Percentiles rank a stretch among this genome's conserved stretches.
These are phyloP conservation scores for Telenomus remus DNA, from an alignment of 1,140 invertebrate species.

Conservation along the genomic window DNA sequence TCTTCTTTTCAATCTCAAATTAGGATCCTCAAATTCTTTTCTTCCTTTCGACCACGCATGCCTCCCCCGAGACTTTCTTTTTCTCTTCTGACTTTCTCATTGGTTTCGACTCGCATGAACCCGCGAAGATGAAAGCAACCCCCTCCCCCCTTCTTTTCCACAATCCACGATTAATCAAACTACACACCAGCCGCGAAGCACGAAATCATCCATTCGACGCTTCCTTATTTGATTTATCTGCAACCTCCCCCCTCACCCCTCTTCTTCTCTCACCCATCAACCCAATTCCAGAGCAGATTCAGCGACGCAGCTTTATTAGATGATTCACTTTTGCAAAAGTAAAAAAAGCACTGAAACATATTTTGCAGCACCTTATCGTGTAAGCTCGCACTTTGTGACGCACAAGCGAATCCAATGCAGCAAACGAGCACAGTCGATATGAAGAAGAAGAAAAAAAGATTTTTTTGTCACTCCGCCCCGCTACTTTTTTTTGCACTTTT, in stretches of 20 bases:
- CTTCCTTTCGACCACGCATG: too few relatives aligned
- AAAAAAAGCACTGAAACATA: slow-evolving; percentile 54
- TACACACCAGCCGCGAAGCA: slow-evolving; percentile 3
- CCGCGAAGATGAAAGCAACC: slow-evolving; percentile 25
- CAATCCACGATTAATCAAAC: slow-evolving; percentile 8
- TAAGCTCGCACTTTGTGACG: slow-evolving; percentile 74
- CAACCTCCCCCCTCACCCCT: not conserved
- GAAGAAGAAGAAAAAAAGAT: too few relatives aligned
- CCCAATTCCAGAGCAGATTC: slow-evolving; percentile 65
- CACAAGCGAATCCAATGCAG: slow-evolving; percentile 65
- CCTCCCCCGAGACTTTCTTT: too few relatives aligned
- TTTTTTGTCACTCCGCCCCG: too few relatives aligned
- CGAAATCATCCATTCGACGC: slow-evolving; percentile 2
- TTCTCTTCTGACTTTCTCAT: slow-evolving; percentile 22
- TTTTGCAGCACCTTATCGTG: slow-evolving; percentile 67
- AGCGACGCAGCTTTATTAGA: slow-evolving; percentile 65
- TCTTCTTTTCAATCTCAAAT: slow-evolving; percentile 59
- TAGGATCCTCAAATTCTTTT: slow-evolving; percentile 11
- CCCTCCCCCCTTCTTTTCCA: not conserved
- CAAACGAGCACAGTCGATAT: slow-evolving; percentile 58
- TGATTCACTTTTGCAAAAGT: slow-evolving; percentile 41
- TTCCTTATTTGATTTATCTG: slow-evolving; percentile 35
- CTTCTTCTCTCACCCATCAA: not conserved
- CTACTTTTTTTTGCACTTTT: too few relatives aligned
- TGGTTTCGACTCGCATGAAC: slow-evolving; percentile 36